Conservation (phyloP, 1,140 invertebrate species). For the Helicorthomorpha holstii region DNA sequence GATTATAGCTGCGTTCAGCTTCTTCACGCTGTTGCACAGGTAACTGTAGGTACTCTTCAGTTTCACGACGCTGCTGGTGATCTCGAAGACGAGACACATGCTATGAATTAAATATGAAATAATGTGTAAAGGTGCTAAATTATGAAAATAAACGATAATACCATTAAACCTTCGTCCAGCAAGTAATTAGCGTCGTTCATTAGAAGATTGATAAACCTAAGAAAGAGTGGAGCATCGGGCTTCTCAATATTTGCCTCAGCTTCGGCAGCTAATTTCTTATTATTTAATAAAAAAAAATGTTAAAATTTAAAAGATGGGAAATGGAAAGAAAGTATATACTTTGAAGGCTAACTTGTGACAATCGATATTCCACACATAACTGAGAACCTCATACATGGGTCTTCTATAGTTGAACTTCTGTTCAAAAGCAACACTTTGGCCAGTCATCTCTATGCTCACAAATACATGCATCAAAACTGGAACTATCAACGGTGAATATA, state of each 20-base stretch:
- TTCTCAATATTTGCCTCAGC: constrained; percentile 80
- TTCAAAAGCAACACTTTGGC: constrained; percentile 86
- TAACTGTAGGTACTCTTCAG: constrained; percentile 54
- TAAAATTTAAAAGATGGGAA: background rate
- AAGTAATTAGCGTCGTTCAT: constrained; percentile 94
- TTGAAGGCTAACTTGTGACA: constrained; percentile 56
- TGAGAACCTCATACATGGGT: constrained; percentile 86
- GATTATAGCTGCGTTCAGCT: constrained; percentile 50
- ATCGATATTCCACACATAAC: constrained; percentile 71
- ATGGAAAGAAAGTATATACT: constrained; percentile 26
- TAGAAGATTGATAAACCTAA: constrained; percentile 82
- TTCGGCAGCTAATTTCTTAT: constrained; percentile 49
- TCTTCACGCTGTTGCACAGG: constrained; percentile 55
- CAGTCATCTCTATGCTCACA: constrained; percentile 93
- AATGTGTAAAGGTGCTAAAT: background rate
- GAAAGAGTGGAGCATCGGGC: constrained; percentile 71
- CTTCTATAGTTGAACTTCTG: constrained; percentile 92
- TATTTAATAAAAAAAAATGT: constrained; percentile 3
- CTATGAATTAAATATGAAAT: constrained; percentile 13
- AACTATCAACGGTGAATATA: constrained; percentile 49
- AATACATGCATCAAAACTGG: constrained; percentile 70
- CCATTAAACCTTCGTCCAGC: constrained; percentile 73
- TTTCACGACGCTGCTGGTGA: constrained; percentile 36
- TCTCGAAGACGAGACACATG: constrained; percentile 32
- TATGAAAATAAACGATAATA: constrained; percentile 18